phyloP scores from a whole-genome alignment of 2,113 vertebrate species.

The Ranitomeya imitator region DNA sequence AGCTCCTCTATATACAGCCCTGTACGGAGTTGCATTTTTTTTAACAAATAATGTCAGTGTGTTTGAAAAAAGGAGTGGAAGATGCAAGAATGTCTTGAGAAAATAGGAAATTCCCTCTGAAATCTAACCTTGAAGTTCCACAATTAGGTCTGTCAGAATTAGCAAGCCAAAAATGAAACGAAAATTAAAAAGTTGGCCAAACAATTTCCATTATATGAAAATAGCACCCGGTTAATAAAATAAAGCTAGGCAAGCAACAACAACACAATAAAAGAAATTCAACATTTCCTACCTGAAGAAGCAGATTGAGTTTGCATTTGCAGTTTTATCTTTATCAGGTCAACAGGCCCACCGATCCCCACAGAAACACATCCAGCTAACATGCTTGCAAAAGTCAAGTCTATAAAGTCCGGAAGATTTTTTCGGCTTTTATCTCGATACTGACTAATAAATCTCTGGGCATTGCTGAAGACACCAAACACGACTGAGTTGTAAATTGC shows the following conservation, averaged over 20 bases:
- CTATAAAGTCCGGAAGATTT: slow-evolving; percentile 66
- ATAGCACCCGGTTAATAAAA: neutral
- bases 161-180: no score
- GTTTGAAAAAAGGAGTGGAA: no score
- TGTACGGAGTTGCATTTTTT: no score
- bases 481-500: slow-evolving; percentile 90
- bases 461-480: slow-evolving; percentile 91
- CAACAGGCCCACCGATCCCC: slow-evolving; percentile 84
- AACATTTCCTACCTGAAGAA: slow-evolving; percentile 73
- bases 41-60: no score
- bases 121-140: no score
- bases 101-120: no score
- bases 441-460: slow-evolving; percentile 78
- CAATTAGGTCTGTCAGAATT: no score
- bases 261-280: neutral
- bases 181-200: no score
- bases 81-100: no score
- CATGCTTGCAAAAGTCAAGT: slow-evolving; percentile 83
- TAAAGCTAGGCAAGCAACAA: neutral
- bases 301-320: slow-evolving; percentile 89
- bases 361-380: slow-evolving; percentile 83
- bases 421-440: slow-evolving; percentile 68
- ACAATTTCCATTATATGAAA: no score
- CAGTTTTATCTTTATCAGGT: slow-evolving; percentile 93
- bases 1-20: no score